These are phyloP conservation scores for Sphecodes monilicornis DNA, from an alignment of 2,888 invertebrate genomes.

Conservation along the genomic window DNA sequence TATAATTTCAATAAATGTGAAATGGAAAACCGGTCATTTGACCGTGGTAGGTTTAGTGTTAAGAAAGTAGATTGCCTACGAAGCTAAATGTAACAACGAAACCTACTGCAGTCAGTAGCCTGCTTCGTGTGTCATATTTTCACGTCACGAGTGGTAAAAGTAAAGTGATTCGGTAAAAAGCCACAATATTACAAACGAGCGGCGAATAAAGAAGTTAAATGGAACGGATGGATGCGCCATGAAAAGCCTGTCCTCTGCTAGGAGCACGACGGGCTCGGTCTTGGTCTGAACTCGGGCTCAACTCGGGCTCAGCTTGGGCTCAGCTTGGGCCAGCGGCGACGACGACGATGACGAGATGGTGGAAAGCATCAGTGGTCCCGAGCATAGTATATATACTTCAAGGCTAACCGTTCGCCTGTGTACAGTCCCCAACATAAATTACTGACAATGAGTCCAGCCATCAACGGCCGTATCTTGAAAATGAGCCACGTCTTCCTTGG, in stretches of 20 bases:
- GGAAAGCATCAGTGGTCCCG: slow-evolving; percentile 69
- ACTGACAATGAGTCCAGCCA: slow-evolving; percentile 37
- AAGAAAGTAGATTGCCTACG: background rate
- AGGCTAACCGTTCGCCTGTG: slow-evolving; percentile 79
- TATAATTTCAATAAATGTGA: no score
- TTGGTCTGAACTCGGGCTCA: background rate
- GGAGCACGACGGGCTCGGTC: background rate
- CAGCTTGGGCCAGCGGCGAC: background rate
- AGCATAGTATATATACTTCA: slow-evolving; percentile 73
- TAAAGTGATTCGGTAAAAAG: slow-evolving; percentile 1
- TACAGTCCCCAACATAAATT: slow-evolving; percentile 76
- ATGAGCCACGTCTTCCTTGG: slow-evolving; percentile 29
- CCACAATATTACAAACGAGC: slow-evolving; percentile 13
- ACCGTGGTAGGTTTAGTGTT: no score
- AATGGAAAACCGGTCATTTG: no score
- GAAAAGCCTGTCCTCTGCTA: slow-evolving; percentile 16
- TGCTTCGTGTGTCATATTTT: background rate
- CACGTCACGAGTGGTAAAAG: background rate
- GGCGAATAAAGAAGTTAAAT: slow-evolving; percentile 32
- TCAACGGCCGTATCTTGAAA: slow-evolving; percentile 27
- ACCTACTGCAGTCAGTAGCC: background rate
- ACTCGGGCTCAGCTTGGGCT: background rate
- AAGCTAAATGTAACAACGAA: background rate
- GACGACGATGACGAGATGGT: slow-evolving; percentile 59
- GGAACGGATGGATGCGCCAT: slow-evolving; percentile 28